A percentile compares a stretch with the other conserved stretches of the same genome.
These are phyloP conservation scores for Muscina levida DNA, from an alignment of 2,888 invertebrate genomes.

Conservation along the genomic window DNA sequence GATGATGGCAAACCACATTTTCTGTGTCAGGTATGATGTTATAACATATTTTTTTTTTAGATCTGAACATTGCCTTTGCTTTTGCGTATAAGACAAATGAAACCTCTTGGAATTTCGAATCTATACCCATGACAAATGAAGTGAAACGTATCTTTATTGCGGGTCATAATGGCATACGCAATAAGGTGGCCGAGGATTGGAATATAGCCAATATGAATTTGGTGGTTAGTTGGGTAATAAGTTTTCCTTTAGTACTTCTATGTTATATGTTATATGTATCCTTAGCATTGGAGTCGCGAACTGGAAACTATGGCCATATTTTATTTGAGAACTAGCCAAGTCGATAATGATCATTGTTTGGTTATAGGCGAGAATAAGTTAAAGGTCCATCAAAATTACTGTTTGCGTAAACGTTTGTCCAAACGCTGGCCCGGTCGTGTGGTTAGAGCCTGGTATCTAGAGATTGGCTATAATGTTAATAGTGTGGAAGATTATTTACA, in stretches of 20 bases:
- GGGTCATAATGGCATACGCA: slow-evolving; percentile 70
- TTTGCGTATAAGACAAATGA: background rate
- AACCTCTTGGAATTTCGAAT: background rate
- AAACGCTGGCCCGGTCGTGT: slow-evolving; percentile 65
- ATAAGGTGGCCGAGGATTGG: slow-evolving; percentile 67
- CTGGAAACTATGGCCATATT: slow-evolving; percentile 63
- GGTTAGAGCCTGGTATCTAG: slow-evolving; percentile 68
- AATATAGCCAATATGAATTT: slow-evolving; percentile 69
- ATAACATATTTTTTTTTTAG: background rate
- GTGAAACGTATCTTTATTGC: slow-evolving; percentile 47
- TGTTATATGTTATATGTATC: background rate
- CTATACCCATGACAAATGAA: background rate
- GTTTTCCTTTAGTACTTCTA: background rate
- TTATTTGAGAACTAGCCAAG: slow-evolving; percentile 59
- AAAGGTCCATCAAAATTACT: slow-evolving; percentile 65
- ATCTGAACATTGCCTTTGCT: background rate
- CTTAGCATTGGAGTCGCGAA: slow-evolving; percentile 68
- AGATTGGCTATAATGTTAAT: slow-evolving; percentile 61
- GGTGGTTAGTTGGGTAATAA: slow-evolving; percentile 59
- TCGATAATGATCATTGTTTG: slow-evolving; percentile 60
- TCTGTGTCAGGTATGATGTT: slow-evolving; percentile 15
- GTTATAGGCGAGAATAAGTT: slow-evolving; percentile 64
- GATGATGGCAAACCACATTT: slow-evolving; percentile 25
- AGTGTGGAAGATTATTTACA: slow-evolving; percentile 45
- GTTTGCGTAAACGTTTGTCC: slow-evolving; percentile 50